phyloP scores from a whole-genome alignment of 2,113 vertebrate genomes.

The Bothrops jararaca region DNA sequence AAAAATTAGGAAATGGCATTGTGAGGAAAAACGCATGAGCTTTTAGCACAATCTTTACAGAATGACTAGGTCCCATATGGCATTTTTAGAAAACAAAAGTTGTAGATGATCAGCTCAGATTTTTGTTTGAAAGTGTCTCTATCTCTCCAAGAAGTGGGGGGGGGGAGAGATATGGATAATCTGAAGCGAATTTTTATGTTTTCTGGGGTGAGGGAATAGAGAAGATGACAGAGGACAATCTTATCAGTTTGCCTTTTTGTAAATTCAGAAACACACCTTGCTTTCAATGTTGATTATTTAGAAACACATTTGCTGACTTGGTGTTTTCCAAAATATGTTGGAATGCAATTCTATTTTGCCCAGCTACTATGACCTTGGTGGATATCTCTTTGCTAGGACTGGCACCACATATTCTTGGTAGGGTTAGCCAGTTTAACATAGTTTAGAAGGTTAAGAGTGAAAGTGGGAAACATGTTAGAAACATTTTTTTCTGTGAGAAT shows the following conservation, averaged over 20 bases:
- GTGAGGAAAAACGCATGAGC: not conserved
- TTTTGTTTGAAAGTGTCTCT: not conserved
- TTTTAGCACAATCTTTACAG: not conserved
- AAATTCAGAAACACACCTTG: not conserved
- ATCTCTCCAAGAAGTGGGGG: not conserved
- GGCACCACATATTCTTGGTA: not conserved
- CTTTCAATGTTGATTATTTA: not conserved
- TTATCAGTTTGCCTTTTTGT: not conserved
- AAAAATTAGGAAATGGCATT: not conserved
- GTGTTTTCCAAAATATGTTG: not conserved
- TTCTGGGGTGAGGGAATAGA: not conserved
- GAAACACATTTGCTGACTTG: not conserved
- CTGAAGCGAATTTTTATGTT: not conserved
- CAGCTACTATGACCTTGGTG: not conserved
- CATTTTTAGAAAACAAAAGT: not conserved
- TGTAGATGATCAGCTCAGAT: not conserved
- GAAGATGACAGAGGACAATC: not conserved
- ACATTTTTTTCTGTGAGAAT: not conserved
- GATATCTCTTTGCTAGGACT: not conserved
- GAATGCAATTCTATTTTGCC: not conserved
- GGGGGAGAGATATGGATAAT: not conserved
- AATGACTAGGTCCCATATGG: not conserved
- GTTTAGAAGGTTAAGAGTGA: not conserved
- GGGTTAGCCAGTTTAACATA: not conserved
- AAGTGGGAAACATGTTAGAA: not conserved